Evolutionary conservation across 2,888 invertebrate genomes (phyloP), one percentile per base, ranked within the genome.

Genomic region (Drosophila austrosaltans): DNA sequence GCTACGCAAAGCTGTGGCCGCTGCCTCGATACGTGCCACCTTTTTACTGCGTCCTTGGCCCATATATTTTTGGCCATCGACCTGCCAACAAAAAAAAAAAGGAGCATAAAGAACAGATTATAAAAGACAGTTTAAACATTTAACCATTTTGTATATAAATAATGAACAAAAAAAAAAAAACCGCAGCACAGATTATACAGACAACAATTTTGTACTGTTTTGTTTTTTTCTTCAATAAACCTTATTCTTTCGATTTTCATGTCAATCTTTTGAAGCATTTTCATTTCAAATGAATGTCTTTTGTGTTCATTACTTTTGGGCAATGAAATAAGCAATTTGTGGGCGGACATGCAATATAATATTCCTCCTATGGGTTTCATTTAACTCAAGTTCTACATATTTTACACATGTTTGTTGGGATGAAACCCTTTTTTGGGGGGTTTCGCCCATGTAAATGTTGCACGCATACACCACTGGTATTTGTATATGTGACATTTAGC

Each of bases 21-120:
- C 94, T 2, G 94, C 94, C 79, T 93, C 93, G 77, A 93, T 93
- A 74, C 94, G 93, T 5, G 94, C 94, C 42, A 93, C 91, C 85
- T 94, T 94, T 90, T 94, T 94, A 72, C 94, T 94, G 56, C 93
- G 92, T 28, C 94, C 94, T 69, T 91, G 91, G 32, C 94, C 94
- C 77, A 92, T 90, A 91, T 92, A 95, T 91, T 93, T 93, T 82
- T 94, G 93, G n/a, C 93, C 94, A 84, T 94, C 95, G 87, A 93
- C 93, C 93, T 93, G 72, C 2, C 87, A 90, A 3, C 7, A 59
- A 62, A 62, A 42, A 4, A 87, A 10, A 63, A 57, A 59, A 30
- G 59, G 5, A 44, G 32, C 6, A 58, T 62, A 56, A 57, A 63
- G 25, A 22, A 20, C 22, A 48, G 32, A 32, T 32, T 48, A 2